Base-by-base conservation (phyloP, 2,113 vertebrate genomes). In the Saccopteryx leptura region DNA sequence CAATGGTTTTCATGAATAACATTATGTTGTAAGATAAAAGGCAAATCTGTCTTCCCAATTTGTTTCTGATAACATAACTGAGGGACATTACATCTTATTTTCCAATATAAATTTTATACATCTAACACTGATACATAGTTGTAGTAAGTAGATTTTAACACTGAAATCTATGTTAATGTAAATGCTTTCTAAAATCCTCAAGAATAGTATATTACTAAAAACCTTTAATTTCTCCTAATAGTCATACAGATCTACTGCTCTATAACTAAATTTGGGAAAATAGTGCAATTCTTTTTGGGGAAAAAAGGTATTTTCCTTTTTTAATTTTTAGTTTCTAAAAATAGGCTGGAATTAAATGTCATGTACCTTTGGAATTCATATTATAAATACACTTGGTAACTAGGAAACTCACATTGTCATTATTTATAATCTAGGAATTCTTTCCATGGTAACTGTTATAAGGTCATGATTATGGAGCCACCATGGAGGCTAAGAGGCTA, bases 391-490 rank as follows among this genome's bases (percentile, higher is more conserved):
- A 97, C 98, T 98, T 96, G 97, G 98, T 98, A 98, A 98, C 98
- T 98, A 98, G 93, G 98, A 98, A 98, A 98, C 98, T 98, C 94
- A 97, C 98, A 96, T 98, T 97, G 98, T 98, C 98, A 98, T 98
- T 98, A 98, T 98, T 98, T 98, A 98, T 98, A 98, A 98, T 98
- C 98, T 97, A 96, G 97, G 96, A 97, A 98, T 98, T 98, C 97
- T 98, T 98, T 98, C 98, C 98, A 98, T 98, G 98, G 98, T 96
- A 98, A 98, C 98, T 96, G 96, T 98, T 97, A 95, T 95, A 98
- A 98, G 98, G 97, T 98, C 98, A 98, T 88, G 97, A 96, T 97
- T 97, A 97, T 86, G 84, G 94, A 97, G 89, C 93, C 91, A 74
- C 87, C 90, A 93, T 96, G 93, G 97, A 98, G 97, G 93, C 96